phyloP scores from a whole-genome alignment of 2,113 vertebrate species.

The Loxodonta africana region DNA sequence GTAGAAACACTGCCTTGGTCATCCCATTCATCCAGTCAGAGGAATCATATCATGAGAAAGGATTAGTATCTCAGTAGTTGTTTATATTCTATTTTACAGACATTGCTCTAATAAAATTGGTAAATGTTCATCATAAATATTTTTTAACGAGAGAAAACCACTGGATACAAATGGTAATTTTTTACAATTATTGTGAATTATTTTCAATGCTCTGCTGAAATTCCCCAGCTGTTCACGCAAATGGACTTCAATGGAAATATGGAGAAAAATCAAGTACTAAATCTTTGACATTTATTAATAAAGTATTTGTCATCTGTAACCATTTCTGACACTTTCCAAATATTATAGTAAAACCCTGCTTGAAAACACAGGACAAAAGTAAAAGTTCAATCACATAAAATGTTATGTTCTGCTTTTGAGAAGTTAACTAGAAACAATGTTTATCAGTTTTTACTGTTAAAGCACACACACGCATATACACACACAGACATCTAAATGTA shows the following conservation, averaged over 20 bases:
- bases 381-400: constrained; percentile 60
- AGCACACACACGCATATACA: not conserved
- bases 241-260: constrained; percentile 12
- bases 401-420: constrained; percentile 27
- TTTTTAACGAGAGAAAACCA: not conserved
- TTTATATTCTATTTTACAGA: not conserved
- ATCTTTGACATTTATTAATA: constrained; percentile 71
- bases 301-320: constrained; percentile 47
- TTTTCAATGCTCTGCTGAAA: not conserved
- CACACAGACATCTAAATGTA: not conserved
- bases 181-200: not conserved
- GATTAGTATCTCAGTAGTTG: not conserved
- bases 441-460: constrained; percentile 39
- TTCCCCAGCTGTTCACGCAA: not conserved
- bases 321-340: constrained; percentile 40
- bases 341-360: constrained; percentile 57
- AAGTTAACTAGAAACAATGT: constrained; percentile 16
- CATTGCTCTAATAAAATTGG: constrained; percentile 6
- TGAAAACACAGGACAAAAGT: constrained; percentile 26
- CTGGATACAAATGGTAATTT: not conserved
- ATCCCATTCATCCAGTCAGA: not conserved
- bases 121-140: not conserved
- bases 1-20: not conserved
- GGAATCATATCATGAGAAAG: not conserved
- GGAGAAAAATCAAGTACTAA: not conserved